Percentiles rank a stretch among this genome's conserved stretches.
These are phyloP conservation scores for Eristalis arbustorum DNA, from an alignment of 2,888 invertebrate species.

Conservation along the genomic window DNA sequence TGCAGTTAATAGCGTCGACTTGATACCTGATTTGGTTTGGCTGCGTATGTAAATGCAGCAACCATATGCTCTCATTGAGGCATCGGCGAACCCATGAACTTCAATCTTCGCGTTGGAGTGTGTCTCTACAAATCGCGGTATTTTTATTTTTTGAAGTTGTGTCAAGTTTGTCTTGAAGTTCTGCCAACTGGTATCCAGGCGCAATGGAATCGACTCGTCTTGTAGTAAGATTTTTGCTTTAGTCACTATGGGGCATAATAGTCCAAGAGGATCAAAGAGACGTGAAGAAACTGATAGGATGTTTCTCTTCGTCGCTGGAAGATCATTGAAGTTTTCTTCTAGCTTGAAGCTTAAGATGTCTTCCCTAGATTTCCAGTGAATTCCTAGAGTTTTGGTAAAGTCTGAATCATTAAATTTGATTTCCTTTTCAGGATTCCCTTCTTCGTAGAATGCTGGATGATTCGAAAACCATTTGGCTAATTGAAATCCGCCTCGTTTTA, in stretches of 20 bases:
- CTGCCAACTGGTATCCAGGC: no score
- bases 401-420: conserved; percentile 31
- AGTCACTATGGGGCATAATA: no score
- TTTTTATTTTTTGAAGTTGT: conserved; percentile 9
- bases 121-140: conserved; percentile 19
- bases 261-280: conserved; percentile 37
- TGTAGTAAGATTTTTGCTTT: no score
- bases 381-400: conserved; percentile 18
- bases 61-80: conserved; percentile 7
- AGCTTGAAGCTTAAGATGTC: background rate
- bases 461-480: conserved; percentile 28
- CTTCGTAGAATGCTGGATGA: conserved; percentile 21
- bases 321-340: background rate
- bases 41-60: conserved; percentile 7
- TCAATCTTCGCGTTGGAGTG: background rate
- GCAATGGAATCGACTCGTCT: no score
- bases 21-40: background rate
- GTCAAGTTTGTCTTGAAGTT: background rate
- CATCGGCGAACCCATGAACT: conserved; percentile 6
- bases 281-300: conserved; percentile 22
- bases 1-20: background rate
- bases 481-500: conserved; percentile 25
- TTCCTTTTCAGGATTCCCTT: conserved; percentile 7
- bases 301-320: conserved; percentile 26
- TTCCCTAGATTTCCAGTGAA: conserved; percentile 24